Conservation (phyloP, 2,888 invertebrate genomes). For the Cheilosia grossa region DNA sequence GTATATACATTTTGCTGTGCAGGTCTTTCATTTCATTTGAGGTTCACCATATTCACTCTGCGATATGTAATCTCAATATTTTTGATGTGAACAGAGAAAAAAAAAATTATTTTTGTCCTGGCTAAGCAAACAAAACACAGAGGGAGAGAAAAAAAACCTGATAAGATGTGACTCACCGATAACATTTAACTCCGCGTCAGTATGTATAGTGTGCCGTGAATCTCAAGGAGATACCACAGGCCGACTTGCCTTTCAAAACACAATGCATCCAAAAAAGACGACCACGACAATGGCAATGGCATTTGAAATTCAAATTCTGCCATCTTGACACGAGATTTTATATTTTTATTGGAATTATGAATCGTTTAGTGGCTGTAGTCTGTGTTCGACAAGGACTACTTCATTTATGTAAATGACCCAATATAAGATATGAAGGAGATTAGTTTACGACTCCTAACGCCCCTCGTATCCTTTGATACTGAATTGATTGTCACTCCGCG, state of each 20-base stretch:
- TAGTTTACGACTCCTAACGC: slow-evolving; percentile 58
- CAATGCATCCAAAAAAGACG: slow-evolving; percentile 1
- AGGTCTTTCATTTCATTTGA: slow-evolving; percentile 14
- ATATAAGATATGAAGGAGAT: slow-evolving; percentile 45
- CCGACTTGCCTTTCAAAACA: neutral
- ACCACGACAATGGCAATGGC: too few relatives aligned
- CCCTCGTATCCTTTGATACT: slow-evolving; percentile 62
- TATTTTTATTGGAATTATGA: slow-evolving; percentile 28
- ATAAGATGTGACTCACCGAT: slow-evolving; percentile 71
- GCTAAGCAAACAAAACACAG: slow-evolving; percentile 34
- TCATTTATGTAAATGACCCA: slow-evolving; percentile 51
- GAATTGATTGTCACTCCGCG: slow-evolving; percentile 4
- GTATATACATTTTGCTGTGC: slow-evolving; percentile 10
- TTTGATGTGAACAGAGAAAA: slow-evolving; percentile 22
- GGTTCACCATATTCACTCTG: neutral
- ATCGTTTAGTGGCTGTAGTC: slow-evolving; percentile 16
- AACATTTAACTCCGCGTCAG: slow-evolving; percentile 28
- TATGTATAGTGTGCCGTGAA: slow-evolving; percentile 40
- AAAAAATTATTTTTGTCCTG: slow-evolving; percentile 45
- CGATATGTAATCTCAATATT: slow-evolving; percentile 42
- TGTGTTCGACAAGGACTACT: slow-evolving; percentile 59
- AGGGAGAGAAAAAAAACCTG: slow-evolving; percentile 17
- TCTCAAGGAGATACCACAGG: slow-evolving; percentile 49
- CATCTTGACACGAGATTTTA: neutral
- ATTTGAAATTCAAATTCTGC: too few relatives aligned